These are phyloP conservation scores for Sminthurides aquaticus DNA, from an alignment of 2,888 invertebrate species.

Conservation along the genomic window DNA sequence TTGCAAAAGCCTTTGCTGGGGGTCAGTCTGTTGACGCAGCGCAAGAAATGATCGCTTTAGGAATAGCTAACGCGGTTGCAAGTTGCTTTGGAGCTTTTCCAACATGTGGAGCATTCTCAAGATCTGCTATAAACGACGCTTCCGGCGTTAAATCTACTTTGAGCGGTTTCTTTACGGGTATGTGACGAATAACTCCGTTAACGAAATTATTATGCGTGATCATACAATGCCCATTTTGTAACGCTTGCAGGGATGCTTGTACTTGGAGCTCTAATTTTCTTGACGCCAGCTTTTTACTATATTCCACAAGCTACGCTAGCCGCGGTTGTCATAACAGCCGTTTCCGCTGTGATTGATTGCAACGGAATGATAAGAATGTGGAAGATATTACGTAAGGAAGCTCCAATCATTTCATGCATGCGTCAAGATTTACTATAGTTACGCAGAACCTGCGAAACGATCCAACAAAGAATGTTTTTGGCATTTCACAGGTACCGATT, in stretches of 20 bases:
- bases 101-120: constrained; percentile 76
- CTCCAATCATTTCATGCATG: neutral
- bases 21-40: constrained; percentile 71
- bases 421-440: constrained; percentile 1
- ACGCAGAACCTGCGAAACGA: neutral
- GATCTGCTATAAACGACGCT: constrained; percentile 80
- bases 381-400: constrained; percentile 20
- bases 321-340: constrained; percentile 80
- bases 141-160: constrained; percentile 81
- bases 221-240: constrained; percentile 2
- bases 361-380: constrained; percentile 30
- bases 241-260: constrained; percentile 61
- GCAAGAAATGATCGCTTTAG: constrained; percentile 84
- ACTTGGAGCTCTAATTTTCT: constrained; percentile 69
- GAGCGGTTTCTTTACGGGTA: constrained; percentile 69
- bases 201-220: neutral
- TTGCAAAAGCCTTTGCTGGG: constrained; percentile 83
- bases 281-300: constrained; percentile 82
- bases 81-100: constrained; percentile 81
- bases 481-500: constrained; percentile 56
- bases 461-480: neutral
- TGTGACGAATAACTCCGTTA: constrained; percentile 7
- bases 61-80: constrained; percentile 75
- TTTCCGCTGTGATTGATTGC: constrained; percentile 86
- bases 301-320: constrained; percentile 83